These are phyloP conservation scores for Stegostoma tigrinum DNA, from an alignment of 2,113 vertebrate species.

Conservation along the genomic window DNA sequence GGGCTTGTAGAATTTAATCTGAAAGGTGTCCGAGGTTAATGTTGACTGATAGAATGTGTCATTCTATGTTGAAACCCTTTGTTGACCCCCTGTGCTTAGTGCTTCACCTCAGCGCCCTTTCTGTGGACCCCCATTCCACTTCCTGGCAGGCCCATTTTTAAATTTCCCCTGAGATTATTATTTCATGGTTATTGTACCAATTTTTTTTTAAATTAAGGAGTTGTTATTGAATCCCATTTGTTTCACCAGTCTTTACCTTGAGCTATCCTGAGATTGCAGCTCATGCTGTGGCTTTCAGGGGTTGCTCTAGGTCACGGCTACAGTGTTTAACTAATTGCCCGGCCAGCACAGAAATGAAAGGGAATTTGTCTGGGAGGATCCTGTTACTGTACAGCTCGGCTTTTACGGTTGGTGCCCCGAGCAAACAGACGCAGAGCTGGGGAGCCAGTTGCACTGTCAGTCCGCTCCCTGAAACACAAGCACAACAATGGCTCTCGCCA, in stretches of 20 bases:
- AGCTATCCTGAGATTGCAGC: background rate
- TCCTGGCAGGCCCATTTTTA: background rate
- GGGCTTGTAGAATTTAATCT: constrained; percentile 25
- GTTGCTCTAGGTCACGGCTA: background rate
- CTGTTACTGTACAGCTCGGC: background rate
- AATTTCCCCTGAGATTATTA: constrained; percentile 6
- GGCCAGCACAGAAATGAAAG: background rate
- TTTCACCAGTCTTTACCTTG: background rate
- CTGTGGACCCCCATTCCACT: background rate
- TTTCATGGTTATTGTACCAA: background rate
- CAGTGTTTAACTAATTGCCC: background rate
- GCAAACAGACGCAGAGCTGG: background rate
- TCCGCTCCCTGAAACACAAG: background rate
- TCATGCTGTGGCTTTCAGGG: background rate
- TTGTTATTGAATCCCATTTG: constrained; percentile 22
- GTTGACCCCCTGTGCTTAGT: background rate
- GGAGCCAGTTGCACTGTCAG: background rate
- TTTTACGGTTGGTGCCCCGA: background rate
- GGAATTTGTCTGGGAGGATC: background rate
- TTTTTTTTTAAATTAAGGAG: background rate
- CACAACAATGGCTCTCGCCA: background rate
- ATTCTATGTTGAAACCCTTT: background rate
- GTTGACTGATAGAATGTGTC: constrained; percentile 4
- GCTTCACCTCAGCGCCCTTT: background rate
- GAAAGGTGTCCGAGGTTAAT: background rate